Evolutionary conservation across 1,140 invertebrate genomes (phyloP).

Genomic region (Patella vulgata): DNA sequence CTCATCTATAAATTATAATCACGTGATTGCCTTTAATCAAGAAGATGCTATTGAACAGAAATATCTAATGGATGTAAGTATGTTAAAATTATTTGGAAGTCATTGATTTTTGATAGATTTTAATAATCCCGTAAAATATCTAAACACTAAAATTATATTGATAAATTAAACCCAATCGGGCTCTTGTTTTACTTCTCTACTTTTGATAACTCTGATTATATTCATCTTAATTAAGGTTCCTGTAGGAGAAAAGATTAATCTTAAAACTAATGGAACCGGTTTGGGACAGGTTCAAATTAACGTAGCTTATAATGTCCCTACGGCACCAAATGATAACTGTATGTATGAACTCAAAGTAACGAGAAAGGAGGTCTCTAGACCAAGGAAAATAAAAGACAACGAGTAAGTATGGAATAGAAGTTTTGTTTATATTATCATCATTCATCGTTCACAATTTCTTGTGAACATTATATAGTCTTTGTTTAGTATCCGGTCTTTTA

Average conservation of each 20-base stretch:
- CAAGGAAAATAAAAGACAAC: too few relatives aligned
- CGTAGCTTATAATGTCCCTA: slow-evolving; percentile 30
- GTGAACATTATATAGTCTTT: too few relatives aligned
- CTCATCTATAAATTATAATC: slow-evolving; percentile 1
- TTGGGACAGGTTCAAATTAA: slow-evolving; percentile 31
- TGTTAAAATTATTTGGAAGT: background rate
- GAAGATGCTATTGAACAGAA: slow-evolving; percentile 26
- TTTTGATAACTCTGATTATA: too few relatives aligned
- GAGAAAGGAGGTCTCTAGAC: background rate
- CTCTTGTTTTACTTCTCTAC: too few relatives aligned
- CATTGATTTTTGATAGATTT: background rate
- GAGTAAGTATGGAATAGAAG: too few relatives aligned
- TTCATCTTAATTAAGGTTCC: too few relatives aligned
- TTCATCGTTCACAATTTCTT: too few relatives aligned
- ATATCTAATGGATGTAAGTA: slow-evolving; percentile 23
- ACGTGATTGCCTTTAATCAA: slow-evolving; percentile 27
- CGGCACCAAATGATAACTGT: slow-evolving; percentile 25
- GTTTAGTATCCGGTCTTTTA: too few relatives aligned
- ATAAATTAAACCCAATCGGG: too few relatives aligned
- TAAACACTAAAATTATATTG: too few relatives aligned
- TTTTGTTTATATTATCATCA: too few relatives aligned
- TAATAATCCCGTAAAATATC: too few relatives aligned
- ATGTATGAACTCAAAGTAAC: slow-evolving; percentile 12
- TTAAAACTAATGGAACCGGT: slow-evolving; percentile 22
- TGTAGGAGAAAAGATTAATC: slow-evolving; percentile 19